Conservation (phyloP, 2,797 vertebrate species). For the Pipistrellus nathusii region DNA sequence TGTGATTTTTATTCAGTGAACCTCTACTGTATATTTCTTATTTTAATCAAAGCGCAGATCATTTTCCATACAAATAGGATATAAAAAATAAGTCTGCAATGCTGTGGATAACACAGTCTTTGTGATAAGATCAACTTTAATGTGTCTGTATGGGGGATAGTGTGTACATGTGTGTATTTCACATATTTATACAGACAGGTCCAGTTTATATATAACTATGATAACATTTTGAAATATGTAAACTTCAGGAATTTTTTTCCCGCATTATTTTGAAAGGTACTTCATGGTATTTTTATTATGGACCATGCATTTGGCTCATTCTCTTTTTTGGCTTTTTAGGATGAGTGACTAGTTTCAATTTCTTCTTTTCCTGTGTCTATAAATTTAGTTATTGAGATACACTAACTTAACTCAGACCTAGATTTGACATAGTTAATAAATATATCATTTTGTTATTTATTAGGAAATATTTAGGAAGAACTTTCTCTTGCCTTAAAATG, state of each 20-base stretch:
- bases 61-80: not conserved
- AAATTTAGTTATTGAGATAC: conserved; percentile 6
- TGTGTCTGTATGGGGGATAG: not conserved
- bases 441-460: conserved; percentile 73
- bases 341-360: conserved; percentile 61
- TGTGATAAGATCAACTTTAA: not conserved
- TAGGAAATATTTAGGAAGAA: conserved; percentile 65
- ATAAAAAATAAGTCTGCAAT: not conserved
- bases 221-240: not conserved
- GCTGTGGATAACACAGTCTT: not conserved
- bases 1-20: conserved; percentile 45
- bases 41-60: conserved; percentile 20
- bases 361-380: conserved; percentile 53
- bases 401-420: conserved; percentile 52
- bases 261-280: conserved; percentile 4
- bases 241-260: not conserved
- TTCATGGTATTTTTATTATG: not conserved
- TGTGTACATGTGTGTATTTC: not conserved
- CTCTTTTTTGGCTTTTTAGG: conserved; percentile 48
- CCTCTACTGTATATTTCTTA: conserved; percentile 8
- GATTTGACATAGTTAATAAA: conserved; percentile 59
- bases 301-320: not conserved
- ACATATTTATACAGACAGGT: not conserved
- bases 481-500: conserved; percentile 57
- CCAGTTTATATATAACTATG: not conserved